phyloP scores from a whole-genome alignment of 1,140 invertebrate genomes.

The Sipha flava region DNA sequence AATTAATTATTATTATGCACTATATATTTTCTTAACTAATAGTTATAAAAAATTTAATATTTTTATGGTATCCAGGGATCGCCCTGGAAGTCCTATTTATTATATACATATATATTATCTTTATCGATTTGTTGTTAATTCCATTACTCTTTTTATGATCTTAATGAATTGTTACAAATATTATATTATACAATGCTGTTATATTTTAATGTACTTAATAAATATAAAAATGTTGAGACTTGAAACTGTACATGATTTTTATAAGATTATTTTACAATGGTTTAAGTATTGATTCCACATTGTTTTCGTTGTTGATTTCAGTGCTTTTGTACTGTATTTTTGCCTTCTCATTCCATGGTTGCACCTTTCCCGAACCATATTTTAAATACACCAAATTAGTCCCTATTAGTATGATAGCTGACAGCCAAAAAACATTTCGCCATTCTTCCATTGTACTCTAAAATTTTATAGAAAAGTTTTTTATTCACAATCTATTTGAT shows the following conservation, averaged over 20 bases:
- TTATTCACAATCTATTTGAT: neutral
- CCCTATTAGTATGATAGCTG: constrained; percentile 44
- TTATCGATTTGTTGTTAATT: neutral
- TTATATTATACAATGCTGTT: neutral
- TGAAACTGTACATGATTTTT: neutral
- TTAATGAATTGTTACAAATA: neutral
- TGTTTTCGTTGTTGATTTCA: neutral
- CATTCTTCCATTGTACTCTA: constrained; percentile 46
- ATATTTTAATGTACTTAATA: constrained; percentile 5
- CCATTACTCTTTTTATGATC: neutral
- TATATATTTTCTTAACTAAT: too few relatives aligned
- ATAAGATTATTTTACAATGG: neutral
- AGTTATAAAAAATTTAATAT: too few relatives aligned
- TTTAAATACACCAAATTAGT: constrained; percentile 47
- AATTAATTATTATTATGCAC: too few relatives aligned
- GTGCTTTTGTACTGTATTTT: constrained; percentile 9
- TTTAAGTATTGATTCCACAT: neutral
- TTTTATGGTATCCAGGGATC: too few relatives aligned
- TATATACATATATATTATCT: too few relatives aligned
- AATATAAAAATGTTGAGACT: neutral
- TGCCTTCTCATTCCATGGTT: constrained; percentile 40
- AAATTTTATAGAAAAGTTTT: neutral
- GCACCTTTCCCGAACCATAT: constrained; percentile 42
- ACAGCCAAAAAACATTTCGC: constrained; percentile 50
- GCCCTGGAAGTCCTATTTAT: too few relatives aligned